Conservation (phyloP, 53 echinoderm and acorn worm genomes). For the Paracentrotus lividus region DNA sequence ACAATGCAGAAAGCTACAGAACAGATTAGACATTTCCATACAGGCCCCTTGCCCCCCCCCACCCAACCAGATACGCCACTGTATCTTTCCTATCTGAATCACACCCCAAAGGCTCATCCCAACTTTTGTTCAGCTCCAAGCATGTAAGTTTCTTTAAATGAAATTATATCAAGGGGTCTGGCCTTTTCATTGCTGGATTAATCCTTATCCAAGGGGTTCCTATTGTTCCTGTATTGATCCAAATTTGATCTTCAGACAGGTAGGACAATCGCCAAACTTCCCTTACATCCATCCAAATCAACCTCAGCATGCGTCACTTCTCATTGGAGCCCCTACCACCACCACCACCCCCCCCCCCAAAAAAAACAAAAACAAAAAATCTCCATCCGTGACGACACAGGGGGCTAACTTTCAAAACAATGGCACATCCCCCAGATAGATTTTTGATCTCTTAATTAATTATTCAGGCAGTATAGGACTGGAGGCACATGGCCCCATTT, state of each 20-base stretch:
- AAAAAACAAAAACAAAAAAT: too few relatives aligned
- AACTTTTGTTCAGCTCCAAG: neutral
- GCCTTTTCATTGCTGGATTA: constrained; percentile 22
- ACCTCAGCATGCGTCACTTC: constrained; percentile 3
- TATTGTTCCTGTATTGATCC: constrained; percentile 61
- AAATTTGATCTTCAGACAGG: constrained; percentile 30
- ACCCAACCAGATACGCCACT: neutral
- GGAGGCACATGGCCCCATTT: constrained; percentile 36
- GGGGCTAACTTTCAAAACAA: constrained; percentile 38
- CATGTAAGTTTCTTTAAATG: constrained; percentile 18
- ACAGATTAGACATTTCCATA: too few relatives aligned
- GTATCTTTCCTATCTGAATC: neutral
- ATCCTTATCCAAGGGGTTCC: constrained; percentile 37
- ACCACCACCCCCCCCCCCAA: neutral
- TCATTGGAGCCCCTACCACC: neutral
- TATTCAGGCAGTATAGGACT: constrained; percentile 45
- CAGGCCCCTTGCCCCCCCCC: too few relatives aligned
- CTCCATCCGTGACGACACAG: neutral
- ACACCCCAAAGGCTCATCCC: neutral
- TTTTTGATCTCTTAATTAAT: constrained; percentile 62
- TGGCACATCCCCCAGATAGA: constrained; percentile 16
- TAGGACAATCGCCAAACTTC: constrained; percentile 5
- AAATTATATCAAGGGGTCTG: constrained; percentile 57
- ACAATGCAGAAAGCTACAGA: too few relatives aligned
- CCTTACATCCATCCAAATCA: constrained; percentile 35